Evolutionary conservation across 1,140 invertebrate genomes (phyloP).

Genomic region (Asbolus verrucosus): DNA sequence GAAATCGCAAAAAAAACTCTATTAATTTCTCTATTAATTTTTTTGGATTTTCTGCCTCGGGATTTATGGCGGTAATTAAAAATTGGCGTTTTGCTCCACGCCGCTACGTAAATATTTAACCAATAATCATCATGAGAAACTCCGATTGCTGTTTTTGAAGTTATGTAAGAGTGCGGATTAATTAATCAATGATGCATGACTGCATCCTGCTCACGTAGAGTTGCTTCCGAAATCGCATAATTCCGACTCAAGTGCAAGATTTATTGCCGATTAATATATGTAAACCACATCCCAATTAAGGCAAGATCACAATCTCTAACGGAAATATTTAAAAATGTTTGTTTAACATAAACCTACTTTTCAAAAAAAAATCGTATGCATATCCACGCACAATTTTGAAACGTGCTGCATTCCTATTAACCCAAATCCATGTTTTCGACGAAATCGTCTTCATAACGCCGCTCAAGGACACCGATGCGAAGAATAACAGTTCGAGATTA

Average conservation of each 20-base stretch:
- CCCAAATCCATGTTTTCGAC: slow-evolving; percentile 21
- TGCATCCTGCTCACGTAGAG: no score
- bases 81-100: background rate
- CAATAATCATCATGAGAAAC: background rate
- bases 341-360: slow-evolving; percentile 22
- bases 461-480: slow-evolving; percentile 11
- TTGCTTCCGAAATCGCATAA: no score
- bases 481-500: background rate
- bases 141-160: background rate
- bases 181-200: no score
- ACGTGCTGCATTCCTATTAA: slow-evolving; percentile 23
- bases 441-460: no score
- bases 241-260: no score
- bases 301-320: slow-evolving; percentile 26
- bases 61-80: background rate
- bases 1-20: background rate
- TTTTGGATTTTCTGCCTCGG: background rate
- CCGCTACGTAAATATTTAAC: background rate
- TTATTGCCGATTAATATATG: no score
- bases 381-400: background rate
- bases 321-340: slow-evolving; percentile 22
- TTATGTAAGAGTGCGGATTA: no score
- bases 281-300: slow-evolving; percentile 14
- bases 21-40: background rate
- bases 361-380: slow-evolving; percentile 2